A percentile compares a stretch with the other conserved stretches of the same genome.
Evolutionary conservation across 2,888 invertebrate species (phyloP).

Genomic region (Melipona bicolor): DNA sequence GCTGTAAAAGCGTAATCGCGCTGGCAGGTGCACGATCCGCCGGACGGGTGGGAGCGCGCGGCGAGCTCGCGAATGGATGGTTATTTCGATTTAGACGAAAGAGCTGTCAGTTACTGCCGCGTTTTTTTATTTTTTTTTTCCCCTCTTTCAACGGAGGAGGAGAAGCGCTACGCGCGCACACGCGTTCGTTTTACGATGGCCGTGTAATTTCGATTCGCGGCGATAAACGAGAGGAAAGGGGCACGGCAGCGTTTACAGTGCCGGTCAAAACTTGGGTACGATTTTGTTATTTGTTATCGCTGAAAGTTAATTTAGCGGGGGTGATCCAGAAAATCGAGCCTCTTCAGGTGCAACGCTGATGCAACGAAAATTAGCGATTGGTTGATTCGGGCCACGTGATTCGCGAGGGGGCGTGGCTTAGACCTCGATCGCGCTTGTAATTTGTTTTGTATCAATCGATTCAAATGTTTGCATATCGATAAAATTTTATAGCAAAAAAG

Average conservation of each 20-base stretch:
- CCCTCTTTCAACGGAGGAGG: slow-evolving; percentile 27
- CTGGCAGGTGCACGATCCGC: slow-evolving; percentile 51
- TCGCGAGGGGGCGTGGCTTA: no score
- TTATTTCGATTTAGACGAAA: slow-evolving; percentile 65
- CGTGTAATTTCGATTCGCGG: slow-evolving; percentile 69
- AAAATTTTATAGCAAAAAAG: no score
- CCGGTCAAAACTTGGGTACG: no score
- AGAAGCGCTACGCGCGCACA: slow-evolving; percentile 35
- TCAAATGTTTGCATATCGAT: no score
- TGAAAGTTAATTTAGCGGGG: no score
- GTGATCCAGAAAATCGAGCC: no score
- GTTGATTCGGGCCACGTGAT: no score
- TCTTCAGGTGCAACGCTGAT: no score
- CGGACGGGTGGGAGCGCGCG: slow-evolving; percentile 3
- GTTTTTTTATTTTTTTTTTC: slow-evolving; percentile 10
- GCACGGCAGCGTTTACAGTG: slow-evolving; percentile 24
- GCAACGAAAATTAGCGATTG: no score
- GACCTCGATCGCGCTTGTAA: no score
- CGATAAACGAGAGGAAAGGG: slow-evolving; percentile 55
- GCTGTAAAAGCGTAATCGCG: slow-evolving; percentile 50
- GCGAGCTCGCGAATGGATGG: slow-evolving; percentile 46
- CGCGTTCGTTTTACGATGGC: slow-evolving; percentile 67
- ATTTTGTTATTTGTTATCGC: no score
- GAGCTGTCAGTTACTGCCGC: slow-evolving; percentile 55
- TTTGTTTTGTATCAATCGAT: no score